Evolutionary conservation across 2,888 invertebrate genomes (phyloP).

Genomic region (Oscheius sp.): DNA sequence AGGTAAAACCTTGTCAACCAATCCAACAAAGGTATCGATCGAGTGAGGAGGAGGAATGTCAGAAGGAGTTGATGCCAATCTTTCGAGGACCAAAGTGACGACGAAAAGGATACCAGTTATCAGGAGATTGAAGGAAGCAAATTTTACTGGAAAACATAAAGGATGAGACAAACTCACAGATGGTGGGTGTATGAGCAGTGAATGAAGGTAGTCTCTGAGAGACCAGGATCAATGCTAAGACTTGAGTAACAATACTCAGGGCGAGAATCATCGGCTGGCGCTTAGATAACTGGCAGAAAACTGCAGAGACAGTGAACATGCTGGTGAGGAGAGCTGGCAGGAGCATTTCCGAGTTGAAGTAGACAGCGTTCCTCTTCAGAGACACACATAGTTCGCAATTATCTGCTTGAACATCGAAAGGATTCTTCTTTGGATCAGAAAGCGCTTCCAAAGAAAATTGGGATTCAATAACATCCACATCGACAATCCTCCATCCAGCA

Average conservation of each 20-base stretch:
- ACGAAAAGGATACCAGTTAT: constrained; percentile 65
- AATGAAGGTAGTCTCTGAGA: constrained; percentile 66
- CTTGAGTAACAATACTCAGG: constrained; percentile 63
- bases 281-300: constrained; percentile 65
- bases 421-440: constrained; percentile 68
- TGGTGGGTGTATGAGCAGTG: constrained; percentile 66
- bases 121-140: constrained; percentile 67
- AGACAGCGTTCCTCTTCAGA: constrained; percentile 64
- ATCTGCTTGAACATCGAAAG: constrained; percentile 68
- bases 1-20: constrained; percentile 63
- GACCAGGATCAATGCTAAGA: constrained; percentile 61
- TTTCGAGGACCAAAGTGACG: constrained; percentile 58
- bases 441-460: constrained; percentile 65
- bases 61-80: constrained; percentile 56
- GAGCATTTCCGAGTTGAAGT: constrained; percentile 67
- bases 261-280: constrained; percentile 64
- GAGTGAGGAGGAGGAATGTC: constrained; percentile 67
- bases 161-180: constrained; percentile 53
- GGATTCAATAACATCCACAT: constrained; percentile 64
- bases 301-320: constrained; percentile 65
- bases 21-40: constrained; percentile 49
- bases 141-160: constrained; percentile 61
- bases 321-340: constrained; percentile 65
- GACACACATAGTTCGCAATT: constrained; percentile 67
- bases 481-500: constrained; percentile 67